Conservation (phyloP, 2,113 vertebrate genomes). For the Esox niger region DNA sequence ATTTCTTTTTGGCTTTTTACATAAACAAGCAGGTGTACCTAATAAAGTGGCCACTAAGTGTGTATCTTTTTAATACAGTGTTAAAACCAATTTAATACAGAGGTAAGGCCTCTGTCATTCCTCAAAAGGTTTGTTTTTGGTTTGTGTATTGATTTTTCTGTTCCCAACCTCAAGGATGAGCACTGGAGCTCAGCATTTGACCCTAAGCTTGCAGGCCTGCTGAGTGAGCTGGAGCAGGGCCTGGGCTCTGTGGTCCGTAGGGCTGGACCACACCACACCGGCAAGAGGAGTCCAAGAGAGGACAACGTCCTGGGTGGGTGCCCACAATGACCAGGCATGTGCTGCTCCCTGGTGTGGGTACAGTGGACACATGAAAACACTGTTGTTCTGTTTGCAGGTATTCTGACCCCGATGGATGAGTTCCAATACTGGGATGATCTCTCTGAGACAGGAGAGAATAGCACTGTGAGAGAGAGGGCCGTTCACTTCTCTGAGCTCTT, state of each 20-base stretch:
- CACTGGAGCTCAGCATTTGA: constrained; percentile 88
- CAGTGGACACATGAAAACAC: background rate
- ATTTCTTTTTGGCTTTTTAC: no score
- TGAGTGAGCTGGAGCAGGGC: constrained; percentile 89
- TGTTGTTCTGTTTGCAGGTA: constrained; percentile 67
- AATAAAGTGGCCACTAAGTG: no score
- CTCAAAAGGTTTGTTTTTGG: background rate
- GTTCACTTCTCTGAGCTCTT: constrained; percentile 83
- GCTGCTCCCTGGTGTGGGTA: background rate
- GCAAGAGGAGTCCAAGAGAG: constrained; percentile 70
- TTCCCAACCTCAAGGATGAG: constrained; percentile 79
- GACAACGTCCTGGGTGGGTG: constrained; percentile 80
- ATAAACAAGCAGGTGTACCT: no score
- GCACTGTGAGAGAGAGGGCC: constrained; percentile 80
- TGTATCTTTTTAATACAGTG: no score
- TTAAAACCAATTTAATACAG: no score
- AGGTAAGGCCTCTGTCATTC: background rate
- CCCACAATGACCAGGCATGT: no score
- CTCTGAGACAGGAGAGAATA: constrained; percentile 75
- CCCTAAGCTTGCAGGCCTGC: constrained; percentile 88
- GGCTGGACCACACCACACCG: constrained; percentile 68
- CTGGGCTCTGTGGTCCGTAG: constrained; percentile 84
- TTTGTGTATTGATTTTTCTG: constrained; percentile 7
- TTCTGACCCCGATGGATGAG: constrained; percentile 89
- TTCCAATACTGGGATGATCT: constrained; percentile 92